Base-by-base conservation (phyloP, 2,113 vertebrate genomes). In the Paraplagusia blochii region DNA sequence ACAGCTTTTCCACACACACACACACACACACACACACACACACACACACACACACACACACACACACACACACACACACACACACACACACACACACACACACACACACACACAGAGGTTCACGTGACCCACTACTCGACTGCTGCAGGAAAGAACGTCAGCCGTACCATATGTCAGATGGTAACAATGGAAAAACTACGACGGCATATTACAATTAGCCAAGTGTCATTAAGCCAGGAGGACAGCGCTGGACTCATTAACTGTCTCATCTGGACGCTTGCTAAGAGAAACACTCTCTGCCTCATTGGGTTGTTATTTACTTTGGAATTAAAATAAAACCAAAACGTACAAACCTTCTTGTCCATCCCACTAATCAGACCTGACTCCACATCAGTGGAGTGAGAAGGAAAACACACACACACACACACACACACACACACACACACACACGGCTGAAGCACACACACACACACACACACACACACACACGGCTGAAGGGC, bases 191-290 rank as follows among this genome's bases (percentile, higher is more conserved):
- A 74, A 47, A 52, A 56, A 29, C n/a, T 38, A 18, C 38, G 34
- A 51, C 7, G 47, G 35, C 44, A 62, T 56, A 80, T 75, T 59
- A 44, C 69, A 80, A 76, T 81, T 69, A 77, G 67, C 62, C 58
- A 72, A 70, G 69, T 60, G 29, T 66, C 69, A 81, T 76, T 80
- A 70, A 76, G 58, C 74, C 42, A 72, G 67, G 66, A 70, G 36
- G 74, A 79, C 65, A 69, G 79, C 29, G 36, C 16, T 13, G 29
- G 56, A 54, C 39, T 76, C 60, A 72, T 79, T 77, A 74, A 55
- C 4, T 1, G 63, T 68, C 22, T 18, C 63, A 71, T 69, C 51
- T 42, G 58, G 36, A 67, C 22, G 7, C 53, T 75, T 57, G 9
- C 55, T 11, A 63, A 72, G 68, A 55, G 38, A 76, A 74, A 68